These are phyloP conservation scores for Heliothis peltigera DNA, from an alignment of 2,888 invertebrate species.

Conservation along the genomic window DNA sequence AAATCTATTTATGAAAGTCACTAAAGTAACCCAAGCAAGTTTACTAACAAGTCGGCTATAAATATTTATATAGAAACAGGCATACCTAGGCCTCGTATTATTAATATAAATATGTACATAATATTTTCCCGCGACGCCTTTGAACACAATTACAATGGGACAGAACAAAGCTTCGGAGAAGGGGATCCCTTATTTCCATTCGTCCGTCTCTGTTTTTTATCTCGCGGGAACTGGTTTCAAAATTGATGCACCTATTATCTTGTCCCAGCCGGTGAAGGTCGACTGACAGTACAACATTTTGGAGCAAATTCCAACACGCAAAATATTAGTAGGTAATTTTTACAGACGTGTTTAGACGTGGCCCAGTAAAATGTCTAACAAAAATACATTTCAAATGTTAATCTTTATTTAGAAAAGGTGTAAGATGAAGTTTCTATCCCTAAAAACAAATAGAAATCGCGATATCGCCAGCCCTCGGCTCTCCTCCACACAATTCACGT, in stretches of 20 bases:
- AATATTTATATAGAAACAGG: background rate
- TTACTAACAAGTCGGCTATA: background rate
- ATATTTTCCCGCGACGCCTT: constrained; percentile 50
- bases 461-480: constrained; percentile 11
- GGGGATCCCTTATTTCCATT: constrained; percentile 81
- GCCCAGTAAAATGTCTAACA: constrained; percentile 26
- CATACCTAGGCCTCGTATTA: constrained; percentile 1
- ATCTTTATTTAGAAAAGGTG: no score
- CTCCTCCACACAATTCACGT: constrained; percentile 40
- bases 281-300: constrained; percentile 82
- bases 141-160: constrained; percentile 64
- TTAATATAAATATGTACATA: constrained; percentile 27
- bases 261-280: constrained; percentile 85
- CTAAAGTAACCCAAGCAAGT: background rate
- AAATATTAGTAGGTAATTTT: constrained; percentile 80
- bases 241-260: constrained; percentile 88
- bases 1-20: background rate
- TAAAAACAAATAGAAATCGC: background rate
- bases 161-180: constrained; percentile 77
- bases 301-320: constrained; percentile 88
- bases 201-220: constrained; percentile 79
- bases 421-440: background rate
- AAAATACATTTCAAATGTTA: constrained; percentile 24
- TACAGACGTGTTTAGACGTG: constrained; percentile 63
- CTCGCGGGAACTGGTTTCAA: constrained; percentile 84